Conservation (phyloP, 2,888 invertebrate genomes). For the Eupsilia transversa region DNA sequence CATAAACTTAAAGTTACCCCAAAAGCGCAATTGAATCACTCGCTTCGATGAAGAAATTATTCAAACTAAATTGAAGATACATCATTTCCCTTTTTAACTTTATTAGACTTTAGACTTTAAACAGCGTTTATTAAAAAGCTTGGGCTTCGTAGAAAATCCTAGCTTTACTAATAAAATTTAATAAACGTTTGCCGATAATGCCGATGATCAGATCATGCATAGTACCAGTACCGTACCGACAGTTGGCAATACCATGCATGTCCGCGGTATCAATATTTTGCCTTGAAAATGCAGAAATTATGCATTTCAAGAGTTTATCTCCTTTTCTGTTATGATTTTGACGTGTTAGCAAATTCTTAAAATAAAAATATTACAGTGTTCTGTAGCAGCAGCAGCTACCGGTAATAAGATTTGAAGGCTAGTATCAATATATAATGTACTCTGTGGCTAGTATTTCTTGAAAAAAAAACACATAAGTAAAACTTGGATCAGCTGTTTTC, state of each 20-base stretch:
- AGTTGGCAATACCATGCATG: slow-evolving; percentile 18
- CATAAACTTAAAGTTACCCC: not conserved
- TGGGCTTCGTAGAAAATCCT: not conserved
- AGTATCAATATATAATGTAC: too few relatives aligned
- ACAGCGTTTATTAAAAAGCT: not conserved
- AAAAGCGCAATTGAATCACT: not conserved
- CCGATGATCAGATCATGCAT: too few relatives aligned
- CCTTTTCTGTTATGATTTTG: not conserved
- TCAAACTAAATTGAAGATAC: not conserved
- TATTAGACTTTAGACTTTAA: not conserved
- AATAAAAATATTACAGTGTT: not conserved
- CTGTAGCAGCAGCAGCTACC: not conserved
- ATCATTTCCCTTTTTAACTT: not conserved
- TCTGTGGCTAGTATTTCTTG: too few relatives aligned
- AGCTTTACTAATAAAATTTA: not conserved
- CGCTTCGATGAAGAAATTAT: not conserved
- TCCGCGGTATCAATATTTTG: not conserved
- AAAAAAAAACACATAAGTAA: not conserved
- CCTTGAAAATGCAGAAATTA: not conserved
- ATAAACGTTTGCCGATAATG: not conserved
- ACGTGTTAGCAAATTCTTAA: not conserved
- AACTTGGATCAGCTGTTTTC: slow-evolving; percentile 41
- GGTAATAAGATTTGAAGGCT: not conserved
- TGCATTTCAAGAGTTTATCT: not conserved
- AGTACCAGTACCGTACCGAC: too few relatives aligned